Percentiles rank a stretch among this genome's conserved stretches.
These are phyloP conservation scores for Odocoileus virginianus DNA, from an alignment of 2,113 vertebrate genomes.

Conservation along the genomic window DNA sequence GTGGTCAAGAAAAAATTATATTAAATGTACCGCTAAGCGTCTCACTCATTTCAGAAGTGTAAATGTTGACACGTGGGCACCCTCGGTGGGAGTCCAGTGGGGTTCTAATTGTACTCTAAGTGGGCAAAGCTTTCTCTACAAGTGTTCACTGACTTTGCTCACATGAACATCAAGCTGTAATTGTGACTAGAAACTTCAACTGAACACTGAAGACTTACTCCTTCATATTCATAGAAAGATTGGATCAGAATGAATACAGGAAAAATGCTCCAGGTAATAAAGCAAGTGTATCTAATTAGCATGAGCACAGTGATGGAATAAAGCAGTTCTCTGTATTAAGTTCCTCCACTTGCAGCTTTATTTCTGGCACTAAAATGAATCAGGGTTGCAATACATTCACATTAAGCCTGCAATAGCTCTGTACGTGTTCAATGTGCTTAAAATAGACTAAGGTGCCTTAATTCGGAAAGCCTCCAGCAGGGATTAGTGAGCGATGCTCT, in stretches of 20 bases:
- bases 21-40: constrained; percentile 42
- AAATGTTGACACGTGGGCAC: constrained; percentile 45
- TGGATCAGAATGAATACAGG: constrained; percentile 35
- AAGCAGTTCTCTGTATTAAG: background rate
- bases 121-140: background rate
- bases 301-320: background rate
- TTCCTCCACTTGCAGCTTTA: constrained; percentile 6
- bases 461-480: background rate
- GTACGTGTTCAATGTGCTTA: background rate
- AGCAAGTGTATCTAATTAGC: constrained; percentile 59
- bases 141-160: constrained; percentile 31
- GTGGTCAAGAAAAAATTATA: constrained; percentile 63
- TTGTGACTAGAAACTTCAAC: constrained; percentile 18
- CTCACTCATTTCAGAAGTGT: constrained; percentile 37
- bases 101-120: background rate
- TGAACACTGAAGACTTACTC: constrained; percentile 31
- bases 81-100: background rate
- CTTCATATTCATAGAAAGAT: background rate
- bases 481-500: background rate
- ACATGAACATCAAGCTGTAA: background rate
- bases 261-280: constrained; percentile 45
- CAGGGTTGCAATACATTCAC: background rate
- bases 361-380: background rate
- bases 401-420: background rate
- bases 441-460: background rate